phyloP scores from a whole-genome alignment of 1,140 invertebrate species.

The Onthophagus taurus region DNA sequence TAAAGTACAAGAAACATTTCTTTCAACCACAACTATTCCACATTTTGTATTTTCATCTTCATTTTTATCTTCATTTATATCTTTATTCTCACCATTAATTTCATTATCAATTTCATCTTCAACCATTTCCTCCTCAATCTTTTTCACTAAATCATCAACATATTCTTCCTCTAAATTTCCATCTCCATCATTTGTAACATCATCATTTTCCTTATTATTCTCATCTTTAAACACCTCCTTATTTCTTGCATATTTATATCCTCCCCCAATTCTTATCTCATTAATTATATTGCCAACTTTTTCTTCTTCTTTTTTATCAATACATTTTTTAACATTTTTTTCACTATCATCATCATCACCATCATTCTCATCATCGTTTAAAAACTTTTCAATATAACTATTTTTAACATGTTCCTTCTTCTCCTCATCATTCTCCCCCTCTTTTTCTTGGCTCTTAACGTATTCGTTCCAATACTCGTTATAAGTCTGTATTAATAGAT shows the following conservation, averaged over 20 bases:
- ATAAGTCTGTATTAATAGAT: constrained; percentile 22
- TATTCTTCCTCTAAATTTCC: constrained; percentile 2
- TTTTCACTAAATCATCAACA: background rate
- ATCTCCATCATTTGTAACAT: background rate
- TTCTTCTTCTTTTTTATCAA: constrained; percentile 1
- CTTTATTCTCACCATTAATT: background rate
- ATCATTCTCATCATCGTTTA: constrained; percentile 13
- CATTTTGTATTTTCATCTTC: constrained; percentile 5
- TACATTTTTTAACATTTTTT: constrained; percentile 4
- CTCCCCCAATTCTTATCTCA: background rate
- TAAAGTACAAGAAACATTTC: constrained; percentile 24
- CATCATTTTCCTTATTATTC: too few relatives aligned
- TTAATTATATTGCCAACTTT: background rate
- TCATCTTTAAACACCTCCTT: too few relatives aligned
- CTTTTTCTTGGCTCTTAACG: constrained; percentile 5
- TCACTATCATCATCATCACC: background rate
- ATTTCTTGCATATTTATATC: background rate
- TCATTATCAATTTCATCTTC: background rate
- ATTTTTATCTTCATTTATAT: constrained; percentile 4
- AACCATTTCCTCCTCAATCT: background rate
- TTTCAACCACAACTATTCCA: constrained; percentile 4
- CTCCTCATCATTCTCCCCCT: constrained; percentile 2
- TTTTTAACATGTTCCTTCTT: constrained; percentile 1
- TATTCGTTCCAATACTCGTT: constrained; percentile 21
- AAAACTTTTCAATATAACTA: background rate